Base-by-base conservation (phyloP, 2,888 invertebrate genomes). In the Desoria tigrina region DNA sequence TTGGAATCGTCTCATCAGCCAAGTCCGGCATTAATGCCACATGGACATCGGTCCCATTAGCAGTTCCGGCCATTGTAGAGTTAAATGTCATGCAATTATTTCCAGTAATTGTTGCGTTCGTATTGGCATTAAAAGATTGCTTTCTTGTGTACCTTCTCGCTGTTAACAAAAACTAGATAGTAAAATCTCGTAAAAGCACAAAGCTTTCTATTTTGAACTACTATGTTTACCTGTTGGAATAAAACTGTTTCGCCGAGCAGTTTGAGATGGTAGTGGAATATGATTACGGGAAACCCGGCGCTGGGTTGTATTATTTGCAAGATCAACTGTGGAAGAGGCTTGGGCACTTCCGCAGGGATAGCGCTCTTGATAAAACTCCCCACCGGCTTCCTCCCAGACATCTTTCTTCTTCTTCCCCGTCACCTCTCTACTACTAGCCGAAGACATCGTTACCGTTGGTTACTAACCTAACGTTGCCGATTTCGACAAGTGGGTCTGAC, bases 341-440 rank as follows among this genome's bases (percentile, higher is more conserved):
- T 63, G 61, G 26, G 71, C 67, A 39, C 68, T 68, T 21, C 69
- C 69, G 60, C 70, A 65, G 6, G 90, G 90, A 81, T 90, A 92
- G 75, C 88, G 84, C 80, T 91, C 91, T 80, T 90, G 90, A 81
- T 90, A 91, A 82, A 91, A 91, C 82, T 91, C 90, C 1, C 86
- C 87, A 0, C 90, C 90, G 3, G 90, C 91, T 78, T 90, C 90
- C 81, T 91, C 91, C 91, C 90, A 90, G 16, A 90, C 87, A 77
- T 86, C 70, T 45, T 69, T 70, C 57, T 73, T 73, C 55, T 63
- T 68, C 28, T 67, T 63, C 18, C 26, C 69, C 11, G 69, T 69
- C 23, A 66, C 68, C 50, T 69, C 70, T 24, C 66, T 53, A 51
- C 69, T 70, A 54, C 68, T 70, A 32, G 32, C 32, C 6, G 68